Base-by-base conservation (phyloP, 2,113 vertebrate genomes). In the Catagonus wagneri region DNA sequence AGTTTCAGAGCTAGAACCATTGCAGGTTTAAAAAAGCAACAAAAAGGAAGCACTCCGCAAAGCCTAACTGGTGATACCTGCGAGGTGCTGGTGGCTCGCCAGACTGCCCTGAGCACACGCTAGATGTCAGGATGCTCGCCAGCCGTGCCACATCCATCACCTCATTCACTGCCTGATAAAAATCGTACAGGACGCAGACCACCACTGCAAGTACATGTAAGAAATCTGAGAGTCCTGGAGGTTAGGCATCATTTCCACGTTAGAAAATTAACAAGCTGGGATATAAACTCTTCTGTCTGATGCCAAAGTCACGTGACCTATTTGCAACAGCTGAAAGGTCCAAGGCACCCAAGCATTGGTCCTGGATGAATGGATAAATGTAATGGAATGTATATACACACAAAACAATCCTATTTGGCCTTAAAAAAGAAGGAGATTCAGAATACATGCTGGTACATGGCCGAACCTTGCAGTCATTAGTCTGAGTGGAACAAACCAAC, bases 91-190 rank as follows among this genome's bases (percentile, higher is more conserved):
- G 20, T 1, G 27, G 69, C 83, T 56, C 34, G 75, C n/a, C 7
- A 0, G 12, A 50, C 6, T 9, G 52, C 69, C 2, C 34, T 0
- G 6, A 36, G 29, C 44, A 17, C 32, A 19, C 0, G 1, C 69
- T 22, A 2, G 34, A 10, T 7, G 54, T 39, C 60, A 44, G 76
- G 69, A 0, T 6, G 23, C 39, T 61, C 27, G 15, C 79, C 54
- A 58, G 14, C 25, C 50, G 1, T 34, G 10, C 44, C 69, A 0
- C 5, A 11, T 25, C 19, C 36, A 27, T 60, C 54, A 25, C 5
- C 36, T n/a, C 87, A 15, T 2, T 74, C 50, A 13, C 23, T 32
- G 76, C 22, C 69, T 54, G 44, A 5, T 17, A 25, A 68, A 83
- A 71, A 20, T 23, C 20, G 34, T 25, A 56, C 54, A 44, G 69